These are phyloP conservation scores for Tenebrosternarchus preto DNA, from an alignment of 2,113 vertebrate genomes.

Conservation along the genomic window DNA sequence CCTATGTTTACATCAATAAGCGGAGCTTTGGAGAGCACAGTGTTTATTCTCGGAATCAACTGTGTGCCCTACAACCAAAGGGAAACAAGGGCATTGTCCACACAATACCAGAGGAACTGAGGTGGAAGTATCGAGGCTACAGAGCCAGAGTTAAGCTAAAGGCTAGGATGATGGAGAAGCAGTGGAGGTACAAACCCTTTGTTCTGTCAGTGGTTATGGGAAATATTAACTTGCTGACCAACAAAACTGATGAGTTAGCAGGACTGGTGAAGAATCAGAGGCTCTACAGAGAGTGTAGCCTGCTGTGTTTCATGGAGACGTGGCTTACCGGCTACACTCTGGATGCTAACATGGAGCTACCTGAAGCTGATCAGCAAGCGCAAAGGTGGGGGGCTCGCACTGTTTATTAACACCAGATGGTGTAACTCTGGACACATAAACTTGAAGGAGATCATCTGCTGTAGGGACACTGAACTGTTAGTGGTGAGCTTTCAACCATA, in stretches of 20 bases:
- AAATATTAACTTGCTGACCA: constrained; percentile 21
- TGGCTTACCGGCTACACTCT: too few species aligned
- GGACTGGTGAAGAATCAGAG: too few species aligned
- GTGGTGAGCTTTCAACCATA: constrained; percentile 33
- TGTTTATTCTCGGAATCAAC: constrained; percentile 8
- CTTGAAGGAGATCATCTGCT: not conserved
- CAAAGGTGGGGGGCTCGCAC: constrained; percentile 5
- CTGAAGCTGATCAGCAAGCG: not conserved
- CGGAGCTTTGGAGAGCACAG: too few species aligned
- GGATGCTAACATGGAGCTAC: too few species aligned
- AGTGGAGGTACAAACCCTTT: constrained; percentile 23
- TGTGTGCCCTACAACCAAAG: not conserved
- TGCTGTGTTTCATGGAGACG: too few species aligned
- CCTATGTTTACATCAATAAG: too few species aligned
- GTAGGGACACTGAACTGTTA: constrained; percentile 32
- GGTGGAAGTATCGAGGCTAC: not conserved
- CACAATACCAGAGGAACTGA: constrained; percentile 20
- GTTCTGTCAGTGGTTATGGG: constrained; percentile 22
- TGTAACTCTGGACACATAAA: constrained; percentile 38
- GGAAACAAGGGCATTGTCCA: too few species aligned
- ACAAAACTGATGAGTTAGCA: too few species aligned
- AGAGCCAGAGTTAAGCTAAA: constrained; percentile 17
- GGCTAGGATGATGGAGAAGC: too few species aligned
- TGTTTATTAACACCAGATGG: constrained; percentile 17
- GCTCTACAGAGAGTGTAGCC: too few species aligned